Percentiles rank a stretch among this genome's conserved stretches.
These are phyloP conservation scores for Dicycla oo DNA, from an alignment of 2,888 invertebrate species.

Conservation along the genomic window DNA sequence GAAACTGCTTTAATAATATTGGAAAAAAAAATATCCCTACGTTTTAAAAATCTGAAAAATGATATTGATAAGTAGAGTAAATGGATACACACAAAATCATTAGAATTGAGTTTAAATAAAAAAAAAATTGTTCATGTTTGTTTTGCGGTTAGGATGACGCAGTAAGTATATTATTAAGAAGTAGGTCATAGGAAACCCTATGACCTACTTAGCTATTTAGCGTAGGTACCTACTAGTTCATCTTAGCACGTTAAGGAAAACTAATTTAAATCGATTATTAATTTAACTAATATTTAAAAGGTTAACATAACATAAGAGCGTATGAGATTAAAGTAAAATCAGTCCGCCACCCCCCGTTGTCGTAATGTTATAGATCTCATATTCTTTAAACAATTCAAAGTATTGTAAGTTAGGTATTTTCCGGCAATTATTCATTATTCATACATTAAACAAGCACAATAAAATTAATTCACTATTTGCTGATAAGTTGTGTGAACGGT, in stretches of 20 bases:
- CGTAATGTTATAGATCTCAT: neutral
- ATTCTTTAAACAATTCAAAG: neutral
- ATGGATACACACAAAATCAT: neutral
- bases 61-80: neutral
- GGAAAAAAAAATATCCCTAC: too few species aligned
- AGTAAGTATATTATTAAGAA: too few species aligned
- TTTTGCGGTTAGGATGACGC: neutral
- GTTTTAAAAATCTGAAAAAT: neutral
- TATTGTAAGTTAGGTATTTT: neutral
- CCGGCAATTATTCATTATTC: neutral
- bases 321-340: neutral
- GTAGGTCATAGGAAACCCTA: neutral
- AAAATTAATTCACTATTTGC: too few species aligned
- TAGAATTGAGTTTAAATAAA: neutral
- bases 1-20: neutral
- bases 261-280: neutral
- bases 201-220: neutral
- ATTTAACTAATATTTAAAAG: neutral
- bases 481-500: neutral
- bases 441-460: neutral
- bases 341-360: neutral
- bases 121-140: neutral
- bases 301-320: neutral
- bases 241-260: neutral
- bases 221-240: neutral